These are phyloP conservation scores for Tromatobia lineatoria DNA, from an alignment of 2,888 invertebrate genomes.

Conservation along the genomic window DNA sequence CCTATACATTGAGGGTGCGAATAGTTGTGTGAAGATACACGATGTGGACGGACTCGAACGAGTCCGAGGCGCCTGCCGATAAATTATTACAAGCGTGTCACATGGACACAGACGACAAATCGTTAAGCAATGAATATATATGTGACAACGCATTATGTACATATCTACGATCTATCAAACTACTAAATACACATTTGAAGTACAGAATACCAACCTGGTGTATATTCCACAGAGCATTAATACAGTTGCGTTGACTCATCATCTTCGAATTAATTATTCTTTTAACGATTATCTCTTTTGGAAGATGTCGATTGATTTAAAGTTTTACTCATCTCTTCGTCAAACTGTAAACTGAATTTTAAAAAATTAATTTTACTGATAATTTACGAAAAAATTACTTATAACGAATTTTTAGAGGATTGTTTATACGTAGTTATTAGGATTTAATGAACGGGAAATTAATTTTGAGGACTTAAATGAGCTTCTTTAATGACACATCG, in stretches of 20 bases:
- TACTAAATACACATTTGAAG: constrained; percentile 20
- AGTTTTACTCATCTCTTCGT: neutral
- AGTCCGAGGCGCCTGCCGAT: constrained; percentile 36
- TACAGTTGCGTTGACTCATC: constrained; percentile 34
- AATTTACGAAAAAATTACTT: neutral
- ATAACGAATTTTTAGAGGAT: neutral
- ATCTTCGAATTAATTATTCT: constrained; percentile 27
- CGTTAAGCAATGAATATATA: constrained; percentile 42
- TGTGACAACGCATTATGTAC: constrained; percentile 8
- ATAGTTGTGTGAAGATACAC: constrained; percentile 42
- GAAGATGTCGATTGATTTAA: neutral
- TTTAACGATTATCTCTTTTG: neutral
- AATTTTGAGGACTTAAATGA: too few relatives aligned
- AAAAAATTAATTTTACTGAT: neutral
- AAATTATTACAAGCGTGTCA: constrained; percentile 46
- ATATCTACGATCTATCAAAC: neutral
- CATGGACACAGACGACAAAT: constrained; percentile 37
- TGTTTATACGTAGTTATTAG: neutral
- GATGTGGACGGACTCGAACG: constrained; percentile 29
- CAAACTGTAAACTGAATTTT: constrained; percentile 1
- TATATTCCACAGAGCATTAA: constrained; percentile 53
- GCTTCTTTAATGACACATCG: too few relatives aligned
- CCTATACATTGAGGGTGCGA: neutral
- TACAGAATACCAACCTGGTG: constrained; percentile 48
- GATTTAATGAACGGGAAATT: neutral